Evolutionary conservation across 2,113 vertebrate genomes (phyloP).

Genomic region (Micromys minutus): DNA sequence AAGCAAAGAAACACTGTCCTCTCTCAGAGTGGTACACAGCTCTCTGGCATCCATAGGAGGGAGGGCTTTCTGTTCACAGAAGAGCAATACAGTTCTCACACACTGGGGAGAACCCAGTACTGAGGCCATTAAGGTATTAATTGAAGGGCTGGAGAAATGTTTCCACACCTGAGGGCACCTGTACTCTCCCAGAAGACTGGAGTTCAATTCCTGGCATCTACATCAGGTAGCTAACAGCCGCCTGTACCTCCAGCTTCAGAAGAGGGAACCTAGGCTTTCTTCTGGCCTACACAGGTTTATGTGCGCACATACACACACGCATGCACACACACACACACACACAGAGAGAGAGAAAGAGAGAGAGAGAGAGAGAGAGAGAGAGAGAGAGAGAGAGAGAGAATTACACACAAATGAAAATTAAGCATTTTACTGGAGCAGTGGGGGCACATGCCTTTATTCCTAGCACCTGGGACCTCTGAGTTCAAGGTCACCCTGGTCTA

Average conservation of each 20-base stretch:
- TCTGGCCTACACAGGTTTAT: too few relatives aligned
- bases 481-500: too few relatives aligned
- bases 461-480: too few relatives aligned
- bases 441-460: too few relatives aligned
- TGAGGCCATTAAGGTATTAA: not conserved
- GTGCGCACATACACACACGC: not conserved
- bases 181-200: not conserved
- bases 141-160: not conserved
- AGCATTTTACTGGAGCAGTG: too few relatives aligned
- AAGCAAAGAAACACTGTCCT: not conserved
- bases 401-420: not conserved
- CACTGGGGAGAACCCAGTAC: not conserved
- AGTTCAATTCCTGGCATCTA: too few relatives aligned
- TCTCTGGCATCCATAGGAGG: not conserved
- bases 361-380: not conserved
- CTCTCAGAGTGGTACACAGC: not conserved
- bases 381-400: not conserved
- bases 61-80: not conserved
- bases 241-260: not conserved
- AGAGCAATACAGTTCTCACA: not conserved
- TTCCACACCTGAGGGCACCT: not conserved
- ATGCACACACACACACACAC: not conserved
- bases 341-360: too few relatives aligned
- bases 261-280: not conserved
- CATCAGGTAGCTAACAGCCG: not conserved